Percentiles rank a stretch among this genome's conserved stretches.
phyloP scores from a whole-genome alignment of 2,797 vertebrate species.

The Sebastes hopkinsi region DNA sequence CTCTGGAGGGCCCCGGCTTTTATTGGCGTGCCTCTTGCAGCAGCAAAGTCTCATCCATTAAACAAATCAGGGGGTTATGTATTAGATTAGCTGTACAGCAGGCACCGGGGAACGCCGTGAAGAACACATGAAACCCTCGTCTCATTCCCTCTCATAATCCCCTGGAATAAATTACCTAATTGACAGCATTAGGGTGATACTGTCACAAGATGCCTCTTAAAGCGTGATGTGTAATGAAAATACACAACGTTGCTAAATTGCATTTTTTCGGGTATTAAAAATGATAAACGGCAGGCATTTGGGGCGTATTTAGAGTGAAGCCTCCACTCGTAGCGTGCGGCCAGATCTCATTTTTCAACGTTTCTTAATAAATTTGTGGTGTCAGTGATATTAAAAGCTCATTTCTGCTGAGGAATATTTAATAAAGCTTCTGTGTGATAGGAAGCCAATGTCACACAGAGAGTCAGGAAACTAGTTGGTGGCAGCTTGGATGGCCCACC shows the following conservation, averaged over 20 bases:
- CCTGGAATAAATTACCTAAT: conserved; percentile 78
- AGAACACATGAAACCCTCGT: conserved; percentile 70
- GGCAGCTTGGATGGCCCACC: conserved; percentile 66
- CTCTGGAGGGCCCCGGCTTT: conserved; percentile 79
- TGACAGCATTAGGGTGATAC: conserved; percentile 75
- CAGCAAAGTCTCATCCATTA: conserved; percentile 84
- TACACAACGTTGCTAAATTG: conserved; percentile 70
- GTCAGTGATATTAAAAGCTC: conserved; percentile 79
- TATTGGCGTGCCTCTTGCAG: conserved; percentile 82
- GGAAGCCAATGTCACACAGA: conserved; percentile 74
- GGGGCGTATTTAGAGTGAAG: conserved; percentile 65
- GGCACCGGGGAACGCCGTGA: conserved; percentile 65
- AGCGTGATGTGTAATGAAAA: conserved; percentile 74
- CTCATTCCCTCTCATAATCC: conserved; percentile 73
- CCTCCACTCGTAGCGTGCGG: conserved; percentile 48
- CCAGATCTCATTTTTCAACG: conserved; percentile 72
- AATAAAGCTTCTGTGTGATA: conserved; percentile 66
- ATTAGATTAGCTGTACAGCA: conserved; percentile 83
- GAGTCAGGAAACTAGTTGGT: conserved; percentile 65
- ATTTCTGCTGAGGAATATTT: conserved; percentile 71
- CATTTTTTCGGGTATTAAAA: conserved; percentile 75
- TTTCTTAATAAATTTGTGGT: conserved; percentile 75
- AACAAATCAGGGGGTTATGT: conserved; percentile 85
- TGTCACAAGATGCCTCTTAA: conserved; percentile 73
- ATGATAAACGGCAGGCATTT: conserved; percentile 76